Evolutionary conservation across 1,140 invertebrate genomes (phyloP).

Genomic region (Trichoplusia ni): DNA sequence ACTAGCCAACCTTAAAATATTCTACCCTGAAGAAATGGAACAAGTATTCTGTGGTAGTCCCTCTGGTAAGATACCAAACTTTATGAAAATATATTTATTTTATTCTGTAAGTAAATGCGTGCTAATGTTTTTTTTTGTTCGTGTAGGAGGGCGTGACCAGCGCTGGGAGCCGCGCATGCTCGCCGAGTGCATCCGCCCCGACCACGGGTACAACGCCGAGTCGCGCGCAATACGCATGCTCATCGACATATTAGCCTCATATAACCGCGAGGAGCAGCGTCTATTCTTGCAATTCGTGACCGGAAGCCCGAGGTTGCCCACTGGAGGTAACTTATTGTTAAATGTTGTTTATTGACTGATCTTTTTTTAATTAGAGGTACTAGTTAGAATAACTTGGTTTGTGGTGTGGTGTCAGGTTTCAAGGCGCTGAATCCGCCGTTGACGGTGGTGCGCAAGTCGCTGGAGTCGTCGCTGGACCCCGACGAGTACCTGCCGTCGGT

Average conservation of each 20-base stretch:
- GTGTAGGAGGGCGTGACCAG: constrained; percentile 81
- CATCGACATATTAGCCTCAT: constrained; percentile 95
- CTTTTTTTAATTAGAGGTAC: too few species aligned
- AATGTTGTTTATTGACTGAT: too few species aligned
- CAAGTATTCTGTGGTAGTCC: constrained; percentile 97
- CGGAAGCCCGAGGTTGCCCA: constrained; percentile 97
- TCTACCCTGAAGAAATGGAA: constrained; percentile 98
- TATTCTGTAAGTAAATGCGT: not conserved
- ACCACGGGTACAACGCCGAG: constrained; percentile 98
- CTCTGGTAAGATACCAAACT: constrained; percentile 73
- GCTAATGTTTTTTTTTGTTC: not conserved
- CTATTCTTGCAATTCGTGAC: constrained; percentile 99
- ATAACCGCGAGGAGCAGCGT: constrained; percentile 94
- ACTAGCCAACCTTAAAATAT: constrained; percentile 92
- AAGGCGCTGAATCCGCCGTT: constrained; percentile 96
- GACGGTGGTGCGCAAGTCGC: constrained; percentile 97
- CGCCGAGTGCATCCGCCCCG: constrained; percentile 96
- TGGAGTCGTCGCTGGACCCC: constrained; percentile 94
- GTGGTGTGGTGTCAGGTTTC: too few species aligned
- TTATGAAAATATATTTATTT: not conserved
- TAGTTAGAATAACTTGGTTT: too few species aligned
- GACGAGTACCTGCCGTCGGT: constrained; percentile 99
- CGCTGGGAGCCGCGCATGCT: constrained; percentile 95
- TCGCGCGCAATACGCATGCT: constrained; percentile 96
- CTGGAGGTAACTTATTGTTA: constrained; percentile 96